These are phyloP conservation scores for Pseudocheirus occidentalis DNA, from an alignment of 2,797 vertebrate genomes.

Conservation along the genomic window DNA sequence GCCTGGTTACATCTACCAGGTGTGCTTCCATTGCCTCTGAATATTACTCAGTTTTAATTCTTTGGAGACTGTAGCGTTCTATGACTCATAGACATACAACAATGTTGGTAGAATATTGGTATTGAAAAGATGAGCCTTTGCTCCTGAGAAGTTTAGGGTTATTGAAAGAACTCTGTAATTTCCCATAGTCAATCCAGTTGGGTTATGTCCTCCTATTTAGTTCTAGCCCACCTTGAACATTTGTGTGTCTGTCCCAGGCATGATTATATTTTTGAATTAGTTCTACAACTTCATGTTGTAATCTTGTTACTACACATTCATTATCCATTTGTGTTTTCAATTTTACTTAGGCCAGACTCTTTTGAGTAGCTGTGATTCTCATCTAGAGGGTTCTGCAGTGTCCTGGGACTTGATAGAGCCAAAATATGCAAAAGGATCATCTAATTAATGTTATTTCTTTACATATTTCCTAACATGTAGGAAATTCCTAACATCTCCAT, in stretches of 20 bases:
- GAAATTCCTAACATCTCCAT: neutral
- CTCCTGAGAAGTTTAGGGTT: neutral
- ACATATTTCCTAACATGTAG: neutral
- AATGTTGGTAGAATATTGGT: neutral
- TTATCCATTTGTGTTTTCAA: neutral
- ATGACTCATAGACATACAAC: neutral
- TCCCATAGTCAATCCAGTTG: neutral
- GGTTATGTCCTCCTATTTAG: neutral
- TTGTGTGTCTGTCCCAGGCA: neutral
- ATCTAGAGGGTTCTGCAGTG: neutral
- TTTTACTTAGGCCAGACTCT: neutral
- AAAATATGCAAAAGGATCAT: neutral
- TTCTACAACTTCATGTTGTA: neutral
- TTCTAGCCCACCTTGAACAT: neutral
- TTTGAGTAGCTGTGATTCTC: neutral
- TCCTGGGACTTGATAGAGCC: neutral
- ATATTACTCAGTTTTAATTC: neutral
- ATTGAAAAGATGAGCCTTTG: neutral
- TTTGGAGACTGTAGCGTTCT: neutral
- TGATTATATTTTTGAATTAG: neutral
- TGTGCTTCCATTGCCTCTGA: neutral
- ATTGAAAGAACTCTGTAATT: neutral
- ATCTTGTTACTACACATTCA: neutral
- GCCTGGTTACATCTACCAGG: neutral
- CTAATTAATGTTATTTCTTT: neutral